A percentile compares a stretch with the other conserved stretches of the same genome.
phyloP scores from a whole-genome alignment of 2,888 invertebrate genomes.

The Pammene aurita region DNA sequence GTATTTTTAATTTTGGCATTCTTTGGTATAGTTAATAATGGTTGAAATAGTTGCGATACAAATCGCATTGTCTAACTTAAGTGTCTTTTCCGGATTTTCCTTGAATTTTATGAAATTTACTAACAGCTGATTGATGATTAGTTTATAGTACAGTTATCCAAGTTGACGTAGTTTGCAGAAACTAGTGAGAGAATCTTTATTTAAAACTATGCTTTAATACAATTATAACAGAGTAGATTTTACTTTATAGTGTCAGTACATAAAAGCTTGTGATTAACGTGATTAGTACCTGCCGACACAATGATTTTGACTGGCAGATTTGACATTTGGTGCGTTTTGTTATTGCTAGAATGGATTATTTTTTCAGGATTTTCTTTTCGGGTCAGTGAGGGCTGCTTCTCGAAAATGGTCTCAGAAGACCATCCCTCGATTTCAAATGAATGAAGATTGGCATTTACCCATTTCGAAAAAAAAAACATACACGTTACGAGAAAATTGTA shows the following conservation, averaged over 20 bases:
- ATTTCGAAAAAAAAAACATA: no score
- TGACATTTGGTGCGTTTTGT: conserved; percentile 32
- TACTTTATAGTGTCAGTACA: not conserved
- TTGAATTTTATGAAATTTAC: not conserved
- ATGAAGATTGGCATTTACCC: no score
- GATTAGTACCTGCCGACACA: not conserved
- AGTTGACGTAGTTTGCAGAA: not conserved
- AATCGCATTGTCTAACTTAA: conserved; percentile 67
- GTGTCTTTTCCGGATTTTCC: conserved; percentile 4
- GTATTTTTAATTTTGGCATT: conserved; percentile 84
- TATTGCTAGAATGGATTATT: not conserved
- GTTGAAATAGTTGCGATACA: conserved; percentile 88
- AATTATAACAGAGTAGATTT: not conserved
- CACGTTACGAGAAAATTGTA: no score
- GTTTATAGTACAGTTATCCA: no score
- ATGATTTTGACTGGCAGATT: conserved; percentile 1
- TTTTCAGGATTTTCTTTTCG: no score
- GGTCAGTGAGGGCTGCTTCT: no score
- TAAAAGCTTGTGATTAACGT: not conserved
- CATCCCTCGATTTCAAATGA: no score
- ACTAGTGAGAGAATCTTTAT: not conserved
- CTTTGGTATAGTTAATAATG: conserved; percentile 85
- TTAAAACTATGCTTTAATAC: not conserved
- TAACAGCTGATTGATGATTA: conserved; percentile 2
- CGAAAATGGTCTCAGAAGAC: no score